Evolutionary conservation across 2,797 vertebrate genomes (phyloP), one percentile per base, ranked within the genome.

Genomic region (Cephalopachus bancanus): DNA sequence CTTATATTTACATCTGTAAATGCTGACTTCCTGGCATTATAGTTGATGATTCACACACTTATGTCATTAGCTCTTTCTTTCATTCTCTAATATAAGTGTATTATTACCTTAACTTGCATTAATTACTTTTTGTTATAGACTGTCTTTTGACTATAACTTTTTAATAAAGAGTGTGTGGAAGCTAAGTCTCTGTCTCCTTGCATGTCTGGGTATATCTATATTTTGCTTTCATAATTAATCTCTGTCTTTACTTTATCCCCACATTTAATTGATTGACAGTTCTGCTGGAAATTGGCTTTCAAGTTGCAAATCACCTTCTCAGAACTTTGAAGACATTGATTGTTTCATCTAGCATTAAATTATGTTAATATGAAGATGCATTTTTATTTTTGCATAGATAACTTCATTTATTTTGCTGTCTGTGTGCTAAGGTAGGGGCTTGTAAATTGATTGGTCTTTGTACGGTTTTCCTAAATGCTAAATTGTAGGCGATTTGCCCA

Each of bases 111-210:
- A 37, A 37, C 37, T 37, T 37, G 37, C 84, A 67, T 89, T 89
- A 85, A 14, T 92, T 89, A 53, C 6, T 83, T 92, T 92, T 95
- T 37, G 2, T 64, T 49, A 65, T 26, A 72, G 53, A 83, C 49
- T 80, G 2, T 65, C 76, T 93, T 90, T 93, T 71, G 15, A 65
- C 33, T 85, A 37, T 84, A 64, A 33, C 12, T 78, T 86, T 4
- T 5, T 86, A 86, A 51, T 57, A 49, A 91, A 64, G 19, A 5
- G 5, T 67, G 8, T 71, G 37, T 53, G 64, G 60, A 28, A 67
- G 49, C 49, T 96, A 92, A 85, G 59, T 55, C 81, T 75, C 26
- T 79, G 49, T 69, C 1, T 69, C 69, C 90, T 96, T 76, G 49
- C 19, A 37, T 78, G 17, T 55, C 15, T 93, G 55, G 6, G 20